A percentile compares a stretch with the other conserved stretches of the same genome.
Conservation (phyloP, 2,888 invertebrate species). For the Tenthredo notha region DNA sequence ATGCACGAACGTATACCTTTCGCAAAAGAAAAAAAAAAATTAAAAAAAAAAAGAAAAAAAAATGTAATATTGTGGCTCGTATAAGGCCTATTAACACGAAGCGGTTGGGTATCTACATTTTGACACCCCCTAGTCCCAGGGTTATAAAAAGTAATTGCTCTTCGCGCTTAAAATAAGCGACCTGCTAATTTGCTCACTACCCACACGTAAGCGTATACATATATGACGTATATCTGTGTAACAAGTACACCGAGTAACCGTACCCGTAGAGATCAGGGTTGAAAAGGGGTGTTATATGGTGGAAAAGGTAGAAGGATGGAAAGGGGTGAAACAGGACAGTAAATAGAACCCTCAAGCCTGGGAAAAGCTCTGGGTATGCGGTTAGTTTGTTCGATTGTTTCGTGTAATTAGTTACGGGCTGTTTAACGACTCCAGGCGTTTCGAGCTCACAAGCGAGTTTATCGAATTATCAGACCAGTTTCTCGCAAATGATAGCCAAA, state of each 20-base stretch:
- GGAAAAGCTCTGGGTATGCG: slow-evolving; percentile 19
- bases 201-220: not conserved
- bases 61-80: not conserved
- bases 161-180: slow-evolving; percentile 14
- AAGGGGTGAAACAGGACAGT: slow-evolving; percentile 27
- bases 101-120: not conserved
- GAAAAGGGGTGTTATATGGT: slow-evolving; percentile 2
- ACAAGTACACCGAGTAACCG: not conserved
- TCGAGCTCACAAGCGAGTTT: not conserved
- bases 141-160: slow-evolving; percentile 32
- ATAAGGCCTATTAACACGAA: not conserved
- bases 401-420: slow-evolving; percentile 37
- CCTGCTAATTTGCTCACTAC: slow-evolving; percentile 15
- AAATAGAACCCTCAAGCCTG: slow-evolving; percentile 1
- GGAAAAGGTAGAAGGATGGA: slow-evolving; percentile 10
- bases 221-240: not conserved
- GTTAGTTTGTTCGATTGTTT: slow-evolving; percentile 50
- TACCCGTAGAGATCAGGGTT: not conserved
- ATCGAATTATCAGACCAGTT: slow-evolving; percentile 8
- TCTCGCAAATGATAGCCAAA: not conserved
- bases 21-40: not conserved
- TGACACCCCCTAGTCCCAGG: not conserved
- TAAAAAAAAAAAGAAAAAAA: not conserved
- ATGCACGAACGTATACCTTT: not conserved
- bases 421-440: slow-evolving; percentile 29